phyloP scores from a whole-genome alignment of 1,140 invertebrate species.

The Ceratitis capitata region DNA sequence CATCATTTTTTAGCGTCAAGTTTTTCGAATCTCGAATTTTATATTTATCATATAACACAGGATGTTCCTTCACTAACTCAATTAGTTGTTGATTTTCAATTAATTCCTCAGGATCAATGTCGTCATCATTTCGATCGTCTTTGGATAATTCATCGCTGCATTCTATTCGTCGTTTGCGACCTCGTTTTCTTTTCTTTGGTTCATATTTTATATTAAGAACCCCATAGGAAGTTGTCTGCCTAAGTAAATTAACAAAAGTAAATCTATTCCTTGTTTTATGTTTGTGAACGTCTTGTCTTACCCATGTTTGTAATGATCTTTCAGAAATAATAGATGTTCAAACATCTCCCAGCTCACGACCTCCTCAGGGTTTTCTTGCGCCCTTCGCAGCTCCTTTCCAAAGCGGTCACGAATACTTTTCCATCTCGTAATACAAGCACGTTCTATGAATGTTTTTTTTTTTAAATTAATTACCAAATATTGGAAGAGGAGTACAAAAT shows the following conservation, averaged over 20 bases:
- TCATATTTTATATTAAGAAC: slow-evolving; percentile 49
- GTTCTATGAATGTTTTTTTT: slow-evolving; percentile 41
- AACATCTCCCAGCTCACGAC: slow-evolving; percentile 61
- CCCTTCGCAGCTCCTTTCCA: slow-evolving; percentile 57
- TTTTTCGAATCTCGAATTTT: slow-evolving; percentile 60
- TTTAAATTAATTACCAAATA: background rate
- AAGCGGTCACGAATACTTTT: slow-evolving; percentile 59
- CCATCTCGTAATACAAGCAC: slow-evolving; percentile 60
- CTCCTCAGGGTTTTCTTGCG: slow-evolving; percentile 54
- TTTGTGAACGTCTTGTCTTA: too few relatives aligned
- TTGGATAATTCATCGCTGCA: background rate
- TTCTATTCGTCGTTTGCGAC: background rate
- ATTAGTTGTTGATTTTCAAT: slow-evolving; percentile 54
- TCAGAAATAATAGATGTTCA: slow-evolving; percentile 54
- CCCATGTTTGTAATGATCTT: slow-evolving; percentile 60
- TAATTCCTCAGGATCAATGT: slow-evolving; percentile 34
- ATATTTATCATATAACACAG: slow-evolving; percentile 56
- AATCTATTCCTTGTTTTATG: too few relatives aligned
- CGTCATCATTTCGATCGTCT: background rate
- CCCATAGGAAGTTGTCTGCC: background rate
- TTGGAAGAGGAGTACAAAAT: slow-evolving; percentile 49
- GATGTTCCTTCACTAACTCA: slow-evolving; percentile 54
- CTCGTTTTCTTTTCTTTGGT: slow-evolving; percentile 47
- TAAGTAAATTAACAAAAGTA: background rate
- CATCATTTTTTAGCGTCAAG: slow-evolving; percentile 56